A percentile compares a stretch with the other conserved stretches of the same genome.
Conservation (phyloP, 2,113 vertebrate genomes). For the Regulus satrapa region DNA sequence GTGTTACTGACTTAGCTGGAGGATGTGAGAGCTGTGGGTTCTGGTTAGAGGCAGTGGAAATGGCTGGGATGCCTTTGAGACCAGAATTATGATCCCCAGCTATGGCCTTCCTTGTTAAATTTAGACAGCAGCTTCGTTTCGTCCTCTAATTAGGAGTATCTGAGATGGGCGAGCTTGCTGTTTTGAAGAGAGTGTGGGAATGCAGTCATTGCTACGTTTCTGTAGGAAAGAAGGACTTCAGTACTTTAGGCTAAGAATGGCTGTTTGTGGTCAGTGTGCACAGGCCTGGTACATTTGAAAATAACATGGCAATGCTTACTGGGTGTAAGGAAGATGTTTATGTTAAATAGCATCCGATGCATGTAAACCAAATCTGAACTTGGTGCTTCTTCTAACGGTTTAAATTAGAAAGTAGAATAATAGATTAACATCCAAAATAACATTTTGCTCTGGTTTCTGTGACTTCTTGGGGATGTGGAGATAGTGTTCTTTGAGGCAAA, state of each 20-base stretch:
- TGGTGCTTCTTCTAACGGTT: background rate
- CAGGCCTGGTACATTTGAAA: background rate
- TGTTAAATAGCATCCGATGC: background rate
- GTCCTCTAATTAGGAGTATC: slow-evolving; percentile 24
- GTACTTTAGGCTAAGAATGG: background rate
- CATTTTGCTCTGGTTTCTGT: background rate
- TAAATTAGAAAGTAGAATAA: background rate
- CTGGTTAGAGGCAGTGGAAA: background rate
- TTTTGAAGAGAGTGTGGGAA: background rate
- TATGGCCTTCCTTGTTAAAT: background rate
- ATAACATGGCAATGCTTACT: background rate
- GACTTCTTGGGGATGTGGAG: background rate
- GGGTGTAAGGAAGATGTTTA: background rate
- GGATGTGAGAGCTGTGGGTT: background rate
- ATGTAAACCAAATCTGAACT: background rate
- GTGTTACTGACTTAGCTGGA: background rate
- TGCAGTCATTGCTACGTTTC: background rate
- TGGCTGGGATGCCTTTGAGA: background rate
- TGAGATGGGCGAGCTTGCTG: background rate
- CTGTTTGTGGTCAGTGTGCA: background rate
- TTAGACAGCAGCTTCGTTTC: slow-evolving; percentile 4
- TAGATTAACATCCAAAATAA: background rate
- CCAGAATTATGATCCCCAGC: background rate
- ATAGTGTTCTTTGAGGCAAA: background rate
- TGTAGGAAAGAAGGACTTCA: background rate